A percentile compares a stretch with the other conserved stretches of the same genome.
Conservation (phyloP, 2,797 vertebrate genomes). For the Petrocephalus sullivani region DNA sequence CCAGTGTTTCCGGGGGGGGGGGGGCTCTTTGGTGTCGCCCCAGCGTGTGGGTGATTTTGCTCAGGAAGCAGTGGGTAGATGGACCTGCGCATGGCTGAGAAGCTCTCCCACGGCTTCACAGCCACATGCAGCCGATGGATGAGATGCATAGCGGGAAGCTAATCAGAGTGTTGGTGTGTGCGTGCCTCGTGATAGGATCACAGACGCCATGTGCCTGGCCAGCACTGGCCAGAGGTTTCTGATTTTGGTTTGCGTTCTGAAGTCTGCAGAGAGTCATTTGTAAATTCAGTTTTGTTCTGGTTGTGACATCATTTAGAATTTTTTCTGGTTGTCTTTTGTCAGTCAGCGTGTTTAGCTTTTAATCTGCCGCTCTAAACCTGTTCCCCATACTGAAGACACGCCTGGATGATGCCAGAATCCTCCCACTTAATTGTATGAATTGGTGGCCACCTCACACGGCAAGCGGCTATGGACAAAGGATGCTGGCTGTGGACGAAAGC, state of each 20-base stretch:
- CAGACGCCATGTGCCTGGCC: background rate
- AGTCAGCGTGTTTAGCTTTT: background rate
- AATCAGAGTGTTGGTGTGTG: background rate
- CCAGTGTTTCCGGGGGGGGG: background rate
- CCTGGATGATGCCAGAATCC: background rate
- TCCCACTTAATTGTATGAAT: background rate
- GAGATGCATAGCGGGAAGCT: background rate
- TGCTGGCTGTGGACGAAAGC: background rate
- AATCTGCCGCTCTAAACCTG: background rate
- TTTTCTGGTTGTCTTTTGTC: background rate
- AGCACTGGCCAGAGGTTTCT: background rate
- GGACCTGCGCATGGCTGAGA: background rate
- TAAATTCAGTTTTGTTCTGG: background rate
- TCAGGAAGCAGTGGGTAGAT: background rate
- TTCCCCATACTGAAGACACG: background rate
- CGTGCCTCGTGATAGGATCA: background rate
- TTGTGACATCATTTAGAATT: background rate
- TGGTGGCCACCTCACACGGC: background rate
- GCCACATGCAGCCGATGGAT: background rate
- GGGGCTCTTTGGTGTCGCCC: background rate
- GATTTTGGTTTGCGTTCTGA: background rate
- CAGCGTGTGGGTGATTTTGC: background rate
- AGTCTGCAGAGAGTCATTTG: background rate
- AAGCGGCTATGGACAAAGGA: background rate
- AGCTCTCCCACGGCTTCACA: background rate